Base-by-base conservation (phyloP, 2,888 invertebrate genomes). In the Drosophila pseudotakahashii region DNA sequence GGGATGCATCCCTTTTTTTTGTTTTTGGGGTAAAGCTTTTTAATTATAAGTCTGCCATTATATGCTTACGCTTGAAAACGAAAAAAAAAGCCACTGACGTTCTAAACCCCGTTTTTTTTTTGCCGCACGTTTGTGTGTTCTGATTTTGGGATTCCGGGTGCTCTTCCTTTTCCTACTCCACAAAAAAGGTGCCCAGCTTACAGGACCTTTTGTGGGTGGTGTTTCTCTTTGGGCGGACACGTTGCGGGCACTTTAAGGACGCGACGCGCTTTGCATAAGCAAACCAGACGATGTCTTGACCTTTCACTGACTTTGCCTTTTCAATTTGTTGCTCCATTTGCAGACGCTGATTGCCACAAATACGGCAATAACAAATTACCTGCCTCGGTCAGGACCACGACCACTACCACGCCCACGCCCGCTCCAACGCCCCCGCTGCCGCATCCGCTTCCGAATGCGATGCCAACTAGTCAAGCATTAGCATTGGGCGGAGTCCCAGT, bases 171-270 rank as follows among this genome's bases (percentile, higher is more conserved):
- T 42, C 0, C n/a, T 72, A 62, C 81, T 34, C 39, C 42, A 23
- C 37, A 19, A 23, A 30, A 30, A 30, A 30, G 1, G 0, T 39
- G 14, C 13, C 14, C 19, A 62, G 37, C 45, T 72, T 36, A 11
- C 14, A 42, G 47, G 62, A 72, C 62, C 72, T 55, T 53, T 60
- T 41, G 47, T 50, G 44, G 39, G 64, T 32, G 50, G 47, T 19
- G 36, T 48, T 23, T 10, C 7, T 23, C 36, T 37, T 44, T 48
- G 52, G 42, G 19, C 23, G 73, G 61, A 64, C 73, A 81, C 84
- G 76, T 81, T 78, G 84, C 78, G 81, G 87, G 73, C 81, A 83
- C 84, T 86, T 86, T 73, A 78, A 86, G 79, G 81, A 78, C 84
- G 74, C 76, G 69, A 75, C 71, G 74, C 71, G 73, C 76, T 69